phyloP scores from a whole-genome alignment of 2,113 vertebrate species.

The Strix aluco region DNA sequence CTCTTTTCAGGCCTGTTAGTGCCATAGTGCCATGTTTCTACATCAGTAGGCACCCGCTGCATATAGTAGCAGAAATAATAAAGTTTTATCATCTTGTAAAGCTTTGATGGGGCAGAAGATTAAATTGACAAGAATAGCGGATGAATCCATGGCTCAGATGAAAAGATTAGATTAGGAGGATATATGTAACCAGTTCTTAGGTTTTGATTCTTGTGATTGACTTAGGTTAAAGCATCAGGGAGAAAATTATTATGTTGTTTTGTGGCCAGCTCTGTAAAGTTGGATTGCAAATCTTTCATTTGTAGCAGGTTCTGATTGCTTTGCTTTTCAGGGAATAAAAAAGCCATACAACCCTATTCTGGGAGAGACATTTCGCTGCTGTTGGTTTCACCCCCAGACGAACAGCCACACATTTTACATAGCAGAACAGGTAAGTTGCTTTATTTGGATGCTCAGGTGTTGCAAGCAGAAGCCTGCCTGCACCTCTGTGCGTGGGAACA shows the following conservation, averaged over 20 bases:
- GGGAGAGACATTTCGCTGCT: slow-evolving; percentile 94
- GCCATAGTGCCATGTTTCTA: neutral
- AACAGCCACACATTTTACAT: slow-evolving; percentile 95
- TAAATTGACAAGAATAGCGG: neutral
- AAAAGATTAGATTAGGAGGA: neutral
- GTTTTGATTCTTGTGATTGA: neutral
- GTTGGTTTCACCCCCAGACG: slow-evolving; percentile 93
- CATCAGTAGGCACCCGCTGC: neutral
- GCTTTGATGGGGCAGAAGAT: neutral
- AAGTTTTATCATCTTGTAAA: neutral
- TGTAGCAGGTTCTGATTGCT: neutral
- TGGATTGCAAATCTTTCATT: neutral
- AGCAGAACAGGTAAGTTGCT: slow-evolving; percentile 87
- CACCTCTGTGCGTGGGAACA: neutral
- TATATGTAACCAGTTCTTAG: neutral
- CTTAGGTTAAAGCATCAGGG: neutral
- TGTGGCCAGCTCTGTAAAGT: neutral
- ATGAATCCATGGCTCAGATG: neutral
- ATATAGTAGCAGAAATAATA: neutral
- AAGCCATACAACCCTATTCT: slow-evolving; percentile 97
- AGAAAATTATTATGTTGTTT: neutral
- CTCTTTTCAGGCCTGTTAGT: neutral
- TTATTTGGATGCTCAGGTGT: neutral
- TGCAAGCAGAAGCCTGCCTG: neutral
- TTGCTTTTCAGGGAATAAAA: slow-evolving; percentile 87